Conservation (phyloP, 1,140 invertebrate species). For the Octopus bimaculoides region DNA sequence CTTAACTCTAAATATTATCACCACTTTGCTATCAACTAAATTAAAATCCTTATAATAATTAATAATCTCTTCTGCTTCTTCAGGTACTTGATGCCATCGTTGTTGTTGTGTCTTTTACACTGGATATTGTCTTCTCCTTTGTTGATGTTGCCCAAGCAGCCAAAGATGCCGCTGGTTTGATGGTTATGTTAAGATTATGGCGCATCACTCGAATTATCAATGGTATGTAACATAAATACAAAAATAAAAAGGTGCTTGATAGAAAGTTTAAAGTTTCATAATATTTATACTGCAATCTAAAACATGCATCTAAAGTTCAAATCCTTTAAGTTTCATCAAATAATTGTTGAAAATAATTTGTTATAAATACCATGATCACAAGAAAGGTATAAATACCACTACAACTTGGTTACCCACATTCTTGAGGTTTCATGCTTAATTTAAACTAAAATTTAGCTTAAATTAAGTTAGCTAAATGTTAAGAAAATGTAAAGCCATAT, state of each 20-base stretch:
- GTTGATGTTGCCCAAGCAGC: conserved; percentile 31
- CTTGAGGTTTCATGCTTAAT: no score
- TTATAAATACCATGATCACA: no score
- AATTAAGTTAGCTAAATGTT: no score
- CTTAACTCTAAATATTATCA: no score
- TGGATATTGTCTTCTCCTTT: conserved; percentile 45
- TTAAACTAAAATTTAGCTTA: no score
- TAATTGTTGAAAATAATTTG: no score
- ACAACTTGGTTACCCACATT: no score
- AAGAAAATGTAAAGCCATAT: no score
- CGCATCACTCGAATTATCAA: conserved; percentile 51
- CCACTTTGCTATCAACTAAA: no score
- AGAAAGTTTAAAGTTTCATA: not conserved
- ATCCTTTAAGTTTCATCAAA: no score
- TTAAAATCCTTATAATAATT: no score
- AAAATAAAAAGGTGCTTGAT: not conserved
- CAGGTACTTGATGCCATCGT: conserved; percentile 53
- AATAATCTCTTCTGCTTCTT: conserved; percentile 2
- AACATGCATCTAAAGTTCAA: not conserved
- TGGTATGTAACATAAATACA: conserved; percentile 33
- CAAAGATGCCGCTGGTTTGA: conserved; percentile 36
- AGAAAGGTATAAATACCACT: no score
- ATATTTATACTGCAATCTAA: not conserved
- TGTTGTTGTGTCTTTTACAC: conserved; percentile 50
- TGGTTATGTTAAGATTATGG: conserved; percentile 51